A percentile compares a stretch with the other conserved stretches of the same genome.
Conservation (phyloP, 2,888 invertebrate genomes). For the Melinopterus prodromus region DNA sequence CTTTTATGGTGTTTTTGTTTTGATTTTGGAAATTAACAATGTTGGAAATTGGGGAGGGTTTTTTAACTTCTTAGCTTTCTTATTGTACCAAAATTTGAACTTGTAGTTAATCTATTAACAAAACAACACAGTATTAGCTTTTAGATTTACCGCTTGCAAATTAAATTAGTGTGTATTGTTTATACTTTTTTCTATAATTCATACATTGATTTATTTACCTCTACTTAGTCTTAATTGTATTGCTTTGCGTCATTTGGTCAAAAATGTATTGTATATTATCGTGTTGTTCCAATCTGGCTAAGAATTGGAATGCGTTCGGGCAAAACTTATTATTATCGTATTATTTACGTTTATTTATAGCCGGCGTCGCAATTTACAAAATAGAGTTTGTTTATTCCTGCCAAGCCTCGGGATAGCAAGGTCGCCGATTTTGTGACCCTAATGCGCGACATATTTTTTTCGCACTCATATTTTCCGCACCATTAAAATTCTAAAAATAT, state of each 20-base stretch:
- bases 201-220: not conserved
- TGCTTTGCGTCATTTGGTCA: too few species aligned
- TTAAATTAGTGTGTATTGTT: not conserved
- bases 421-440: not conserved
- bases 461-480: not conserved
- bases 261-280: not conserved
- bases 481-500: not conserved
- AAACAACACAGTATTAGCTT: not conserved
- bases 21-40: constrained; percentile 16
- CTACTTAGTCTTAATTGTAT: not conserved
- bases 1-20: constrained; percentile 15
- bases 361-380: constrained; percentile 14
- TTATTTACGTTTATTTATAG: constrained; percentile 11
- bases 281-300: constrained; percentile 7
- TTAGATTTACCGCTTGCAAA: constrained; percentile 14
- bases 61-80: not conserved
- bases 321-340: not conserved
- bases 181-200: not conserved
- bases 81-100: not conserved
- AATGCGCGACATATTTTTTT: constrained; percentile 4
- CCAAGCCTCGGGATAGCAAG: not conserved
- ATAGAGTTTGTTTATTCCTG: constrained; percentile 7
- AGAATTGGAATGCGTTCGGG: not conserved
- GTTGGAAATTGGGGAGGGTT: not conserved
- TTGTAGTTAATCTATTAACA: constrained; percentile 9